These are phyloP conservation scores for Euwallacea similis DNA, from an alignment of 1,140 invertebrate genomes.

Conservation along the genomic window DNA sequence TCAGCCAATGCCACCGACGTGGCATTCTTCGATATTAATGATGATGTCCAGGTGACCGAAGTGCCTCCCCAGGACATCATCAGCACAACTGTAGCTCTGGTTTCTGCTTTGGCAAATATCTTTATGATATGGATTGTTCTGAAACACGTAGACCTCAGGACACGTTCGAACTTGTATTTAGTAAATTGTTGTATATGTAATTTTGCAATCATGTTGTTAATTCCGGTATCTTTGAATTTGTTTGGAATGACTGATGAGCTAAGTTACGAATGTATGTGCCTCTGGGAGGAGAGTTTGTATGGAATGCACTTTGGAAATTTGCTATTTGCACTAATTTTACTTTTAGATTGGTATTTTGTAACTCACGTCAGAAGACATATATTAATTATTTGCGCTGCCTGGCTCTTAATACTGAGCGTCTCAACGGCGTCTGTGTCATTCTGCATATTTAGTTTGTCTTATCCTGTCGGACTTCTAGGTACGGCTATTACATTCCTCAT, in stretches of 20 bases:
- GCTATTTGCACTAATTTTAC: slow-evolving; percentile 37
- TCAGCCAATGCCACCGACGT: too few species aligned
- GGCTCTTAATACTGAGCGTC: slow-evolving; percentile 30
- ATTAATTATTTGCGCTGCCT: slow-evolving; percentile 26
- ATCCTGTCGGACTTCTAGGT: slow-evolving; percentile 18
- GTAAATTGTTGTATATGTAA: slow-evolving; percentile 41
- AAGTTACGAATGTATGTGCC: slow-evolving; percentile 16
- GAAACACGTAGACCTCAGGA: slow-evolving; percentile 22
- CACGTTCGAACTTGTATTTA: slow-evolving; percentile 38
- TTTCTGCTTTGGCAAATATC: slow-evolving; percentile 30
- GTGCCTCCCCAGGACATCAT: slow-evolving; percentile 21
- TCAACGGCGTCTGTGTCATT: slow-evolving; percentile 5
- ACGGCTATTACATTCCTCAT: slow-evolving; percentile 10
- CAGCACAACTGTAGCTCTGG: slow-evolving; percentile 3
- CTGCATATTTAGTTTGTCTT: slow-evolving; percentile 17
- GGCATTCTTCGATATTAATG: too few species aligned
- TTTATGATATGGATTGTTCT: slow-evolving; percentile 32
- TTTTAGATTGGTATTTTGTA: slow-evolving; percentile 39
- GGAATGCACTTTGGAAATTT: slow-evolving; percentile 33
- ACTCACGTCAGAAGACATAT: slow-evolving; percentile 20
- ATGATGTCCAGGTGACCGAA: too few species aligned
- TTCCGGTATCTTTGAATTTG: slow-evolving; percentile 25
- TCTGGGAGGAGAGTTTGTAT: slow-evolving; percentile 32
- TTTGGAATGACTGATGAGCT: slow-evolving; percentile 30
- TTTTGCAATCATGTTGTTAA: slow-evolving; percentile 28